These are phyloP conservation scores for Gobionotothen gibberifrons DNA, from an alignment of 2,797 vertebrate species.

Conservation along the genomic window DNA sequence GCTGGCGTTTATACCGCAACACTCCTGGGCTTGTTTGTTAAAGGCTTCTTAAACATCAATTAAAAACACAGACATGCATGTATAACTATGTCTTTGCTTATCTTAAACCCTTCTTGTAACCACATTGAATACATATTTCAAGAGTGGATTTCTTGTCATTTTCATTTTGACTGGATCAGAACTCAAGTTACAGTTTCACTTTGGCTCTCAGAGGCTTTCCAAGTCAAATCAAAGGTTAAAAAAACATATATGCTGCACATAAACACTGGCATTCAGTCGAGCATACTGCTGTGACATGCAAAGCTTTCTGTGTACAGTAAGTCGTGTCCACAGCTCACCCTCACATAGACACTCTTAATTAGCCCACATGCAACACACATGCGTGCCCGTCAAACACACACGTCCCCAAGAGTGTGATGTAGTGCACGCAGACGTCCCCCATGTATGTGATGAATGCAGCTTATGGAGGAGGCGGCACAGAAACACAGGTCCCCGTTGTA, in stretches of 20 bases:
- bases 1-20: background rate
- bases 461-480: slow-evolving; percentile 60
- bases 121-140: background rate
- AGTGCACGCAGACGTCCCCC: slow-evolving; percentile 56
- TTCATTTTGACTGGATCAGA: background rate
- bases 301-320: background rate
- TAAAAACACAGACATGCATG: background rate
- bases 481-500: slow-evolving; percentile 71
- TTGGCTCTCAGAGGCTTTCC: no score
- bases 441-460: slow-evolving; percentile 72
- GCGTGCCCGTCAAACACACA: slow-evolving; percentile 1
- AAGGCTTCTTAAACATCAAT: background rate
- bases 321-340: slow-evolving; percentile 36
- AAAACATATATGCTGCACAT: no score
- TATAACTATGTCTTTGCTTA: background rate
- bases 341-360: slow-evolving; percentile 61
- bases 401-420: slow-evolving; percentile 71
- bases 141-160: background rate
- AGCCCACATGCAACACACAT: slow-evolving; percentile 53
- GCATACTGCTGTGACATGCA: no score
- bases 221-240: no score
- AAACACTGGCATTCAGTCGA: no score
- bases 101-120: background rate
- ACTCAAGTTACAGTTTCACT: background rate
- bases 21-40: background rate